These are phyloP conservation scores for Ramphastos sulfuratus DNA, from an alignment of 2,113 vertebrate species.

Conservation along the genomic window DNA sequence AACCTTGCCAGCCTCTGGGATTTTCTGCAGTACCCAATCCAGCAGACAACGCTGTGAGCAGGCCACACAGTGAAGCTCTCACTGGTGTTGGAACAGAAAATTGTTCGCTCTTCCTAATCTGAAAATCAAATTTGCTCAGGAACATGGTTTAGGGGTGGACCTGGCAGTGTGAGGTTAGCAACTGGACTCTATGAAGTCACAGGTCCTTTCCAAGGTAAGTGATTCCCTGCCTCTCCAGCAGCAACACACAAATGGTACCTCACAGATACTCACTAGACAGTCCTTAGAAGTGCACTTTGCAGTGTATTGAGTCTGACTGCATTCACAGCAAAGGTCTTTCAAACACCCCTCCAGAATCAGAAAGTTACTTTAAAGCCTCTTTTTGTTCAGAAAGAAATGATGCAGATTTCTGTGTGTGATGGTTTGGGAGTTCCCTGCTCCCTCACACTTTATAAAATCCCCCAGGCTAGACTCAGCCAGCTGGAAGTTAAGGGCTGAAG, in stretches of 20 bases:
- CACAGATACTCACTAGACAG: neutral
- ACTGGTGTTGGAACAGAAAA: accelerated
- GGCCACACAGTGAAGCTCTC: neutral
- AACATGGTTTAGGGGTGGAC: too few relatives aligned
- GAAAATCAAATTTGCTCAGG: neutral
- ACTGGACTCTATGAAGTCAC: too few relatives aligned
- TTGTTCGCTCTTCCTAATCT: neutral
- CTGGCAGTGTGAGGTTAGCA: too few relatives aligned
- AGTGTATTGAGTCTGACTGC: neutral
- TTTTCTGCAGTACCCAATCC: neutral
- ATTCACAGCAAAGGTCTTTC: neutral
- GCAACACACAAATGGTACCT: neutral
- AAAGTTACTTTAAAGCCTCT: neutral
- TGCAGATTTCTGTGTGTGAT: neutral
- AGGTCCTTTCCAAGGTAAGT: too few relatives aligned
- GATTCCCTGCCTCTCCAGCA: neutral
- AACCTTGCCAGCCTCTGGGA: neutral
- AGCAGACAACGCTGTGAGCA: accelerated
- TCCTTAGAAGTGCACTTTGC: neutral
- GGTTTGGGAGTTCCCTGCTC: too few relatives aligned
- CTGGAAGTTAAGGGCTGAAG: too few relatives aligned
- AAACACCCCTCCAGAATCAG: neutral
- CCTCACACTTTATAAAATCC: too few relatives aligned
- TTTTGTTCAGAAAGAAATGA: neutral
- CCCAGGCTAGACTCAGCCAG: too few relatives aligned